These are phyloP conservation scores for Microtus oregoni DNA, from an alignment of 2,113 vertebrate genomes.

Conservation along the genomic window DNA sequence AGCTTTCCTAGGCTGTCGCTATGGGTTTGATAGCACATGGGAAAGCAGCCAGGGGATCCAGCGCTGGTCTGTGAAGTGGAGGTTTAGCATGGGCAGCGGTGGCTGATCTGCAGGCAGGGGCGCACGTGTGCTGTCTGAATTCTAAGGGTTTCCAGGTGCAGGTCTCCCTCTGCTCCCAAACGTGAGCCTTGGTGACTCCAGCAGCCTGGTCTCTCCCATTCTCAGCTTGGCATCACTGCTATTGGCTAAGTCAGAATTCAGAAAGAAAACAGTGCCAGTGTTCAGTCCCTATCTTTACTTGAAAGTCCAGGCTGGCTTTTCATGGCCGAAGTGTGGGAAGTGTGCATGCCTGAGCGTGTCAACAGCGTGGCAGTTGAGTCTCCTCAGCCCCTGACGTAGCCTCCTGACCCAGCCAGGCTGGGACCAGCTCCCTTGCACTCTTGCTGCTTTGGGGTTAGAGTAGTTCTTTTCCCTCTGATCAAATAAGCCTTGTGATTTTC, in stretches of 20 bases:
- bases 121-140: rapidly evolving
- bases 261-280: neutral
- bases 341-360: neutral
- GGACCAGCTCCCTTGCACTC: neutral
- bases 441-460: neutral
- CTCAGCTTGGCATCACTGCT: neutral
- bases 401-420: neutral
- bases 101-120: neutral
- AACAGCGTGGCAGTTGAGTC: neutral
- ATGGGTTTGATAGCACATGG: neutral
- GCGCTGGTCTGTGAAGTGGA: neutral
- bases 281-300: neutral
- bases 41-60: neutral
- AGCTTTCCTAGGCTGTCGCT: neutral
- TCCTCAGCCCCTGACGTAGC: neutral
- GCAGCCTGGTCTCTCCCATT: neutral
- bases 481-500: neutral
- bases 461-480: neutral
- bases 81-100: neutral
- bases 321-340: neutral
- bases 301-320: neutral
- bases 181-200: neutral
- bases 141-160: neutral
- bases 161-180: neutral
- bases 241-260: neutral